Conservation (phyloP, 2,113 vertebrate genomes). For the Synodontis membranacea region DNA sequence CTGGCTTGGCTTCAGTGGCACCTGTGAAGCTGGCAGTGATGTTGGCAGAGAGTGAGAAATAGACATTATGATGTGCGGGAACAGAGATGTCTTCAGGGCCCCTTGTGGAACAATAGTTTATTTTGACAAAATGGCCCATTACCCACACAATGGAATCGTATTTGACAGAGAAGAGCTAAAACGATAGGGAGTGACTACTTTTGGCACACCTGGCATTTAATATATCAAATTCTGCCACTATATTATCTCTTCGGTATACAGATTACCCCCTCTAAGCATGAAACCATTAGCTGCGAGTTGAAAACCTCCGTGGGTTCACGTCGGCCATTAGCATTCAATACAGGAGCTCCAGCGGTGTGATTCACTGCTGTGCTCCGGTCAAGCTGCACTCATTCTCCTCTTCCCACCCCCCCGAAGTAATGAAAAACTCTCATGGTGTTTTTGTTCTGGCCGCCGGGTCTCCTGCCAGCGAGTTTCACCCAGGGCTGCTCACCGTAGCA, state of each 20-base stretch:
- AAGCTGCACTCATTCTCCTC: conserved; percentile 36
- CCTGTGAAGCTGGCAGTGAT: conserved; percentile 27
- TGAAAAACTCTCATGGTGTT: conserved; percentile 49
- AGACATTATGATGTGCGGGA: not conserved
- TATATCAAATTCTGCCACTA: conserved; percentile 19
- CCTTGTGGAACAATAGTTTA: conserved; percentile 25
- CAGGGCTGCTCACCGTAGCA: conserved; percentile 49
- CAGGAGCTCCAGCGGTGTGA: conserved; percentile 35
- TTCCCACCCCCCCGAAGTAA: conserved; percentile 51
- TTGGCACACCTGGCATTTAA: conserved; percentile 3
- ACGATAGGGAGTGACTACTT: conserved; percentile 21
- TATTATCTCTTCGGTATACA: conserved; percentile 16
- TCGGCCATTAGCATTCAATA: conserved; percentile 40
- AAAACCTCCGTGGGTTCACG: conserved; percentile 25
- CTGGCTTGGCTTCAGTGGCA: conserved; percentile 20
- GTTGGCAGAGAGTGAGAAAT: conserved; percentile 29
- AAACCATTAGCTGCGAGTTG: conserved; percentile 38
- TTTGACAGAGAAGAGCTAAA: conserved; percentile 19
- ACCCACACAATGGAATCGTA: conserved; percentile 28
- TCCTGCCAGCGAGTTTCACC: conserved; percentile 46
- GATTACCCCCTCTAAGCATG: conserved; percentile 31
- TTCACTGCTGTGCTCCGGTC: conserved; percentile 39
- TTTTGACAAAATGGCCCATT: conserved; percentile 20
- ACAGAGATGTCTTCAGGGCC: conserved; percentile 35
- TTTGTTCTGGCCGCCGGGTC: conserved; percentile 39